Conservation (phyloP, 2,888 invertebrate species). For the Dysmachus trigonus region DNA sequence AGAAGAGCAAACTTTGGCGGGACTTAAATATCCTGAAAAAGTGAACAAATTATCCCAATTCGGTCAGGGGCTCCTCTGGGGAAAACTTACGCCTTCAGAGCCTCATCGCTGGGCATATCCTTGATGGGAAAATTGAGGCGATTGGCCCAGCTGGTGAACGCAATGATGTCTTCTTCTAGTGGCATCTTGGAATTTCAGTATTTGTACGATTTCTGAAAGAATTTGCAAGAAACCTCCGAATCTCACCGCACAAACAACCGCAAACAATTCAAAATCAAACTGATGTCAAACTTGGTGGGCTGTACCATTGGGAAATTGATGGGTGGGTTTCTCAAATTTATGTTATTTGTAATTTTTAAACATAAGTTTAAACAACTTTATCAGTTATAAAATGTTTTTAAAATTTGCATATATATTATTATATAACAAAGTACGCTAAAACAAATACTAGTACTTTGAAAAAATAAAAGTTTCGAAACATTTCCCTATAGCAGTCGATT, state of each 20-base stretch:
- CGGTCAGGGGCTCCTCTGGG: neutral
- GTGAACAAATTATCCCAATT: neutral
- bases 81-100: conserved; percentile 59
- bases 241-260: neutral
- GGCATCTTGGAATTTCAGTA: conserved; percentile 46
- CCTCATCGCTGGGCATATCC: conserved; percentile 58
- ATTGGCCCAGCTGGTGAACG: conserved; percentile 59
- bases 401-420: neutral
- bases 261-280: neutral
- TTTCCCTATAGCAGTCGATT: neutral
- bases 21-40: conserved; percentile 58
- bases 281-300: neutral
- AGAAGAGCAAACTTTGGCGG: conserved; percentile 57
- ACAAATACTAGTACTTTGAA: neutral
- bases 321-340: neutral
- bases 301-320: neutral
- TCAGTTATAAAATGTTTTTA: neutral
- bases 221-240: no score
- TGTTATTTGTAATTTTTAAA: neutral
- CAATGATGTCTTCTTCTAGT: conserved; percentile 54
- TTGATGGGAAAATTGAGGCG: conserved; percentile 57
- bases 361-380: no score
- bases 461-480: neutral
- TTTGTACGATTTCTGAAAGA: neutral
- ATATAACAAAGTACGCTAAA: neutral